phyloP scores from a whole-genome alignment of 92 coral and sea anemone genomes.

The Actinostola sp. region DNA sequence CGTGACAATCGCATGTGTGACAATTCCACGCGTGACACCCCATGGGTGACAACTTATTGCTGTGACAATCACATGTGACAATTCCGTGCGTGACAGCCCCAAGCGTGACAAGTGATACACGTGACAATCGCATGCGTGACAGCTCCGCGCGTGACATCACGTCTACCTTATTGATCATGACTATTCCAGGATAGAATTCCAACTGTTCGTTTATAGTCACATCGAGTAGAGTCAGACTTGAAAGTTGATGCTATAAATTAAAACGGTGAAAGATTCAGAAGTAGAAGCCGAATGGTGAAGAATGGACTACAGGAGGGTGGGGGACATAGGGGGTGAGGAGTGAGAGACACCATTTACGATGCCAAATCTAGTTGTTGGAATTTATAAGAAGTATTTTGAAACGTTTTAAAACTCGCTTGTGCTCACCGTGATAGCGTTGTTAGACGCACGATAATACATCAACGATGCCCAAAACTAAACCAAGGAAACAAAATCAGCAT shows the following conservation, averaged over 20 bases:
- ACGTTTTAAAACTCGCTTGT: neutral
- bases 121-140: too few species aligned
- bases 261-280: neutral
- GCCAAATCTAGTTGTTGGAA: too few species aligned
- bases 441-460: slow-evolving; percentile 12
- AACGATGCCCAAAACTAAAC: slow-evolving; percentile 46
- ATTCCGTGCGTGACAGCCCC: too few species aligned
- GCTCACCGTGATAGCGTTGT: slow-evolving; percentile 15
- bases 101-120: too few species aligned
- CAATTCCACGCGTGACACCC: too few species aligned
- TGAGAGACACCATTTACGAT: too few species aligned
- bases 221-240: slow-evolving; percentile 37
- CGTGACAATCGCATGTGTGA: too few species aligned
- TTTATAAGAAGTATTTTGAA: too few species aligned
- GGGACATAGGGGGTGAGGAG: too few species aligned
- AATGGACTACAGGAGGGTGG: too few species aligned
- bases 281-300: neutral
- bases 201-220: slow-evolving; percentile 31
- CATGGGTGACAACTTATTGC: too few species aligned
- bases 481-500: neutral
- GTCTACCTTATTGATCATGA: slow-evolving; percentile 62
- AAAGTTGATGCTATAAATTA: slow-evolving; percentile 54
- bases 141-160: neutral
- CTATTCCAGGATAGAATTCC: slow-evolving; percentile 50
- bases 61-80: too few species aligned